Evolutionary conservation across 37 sponge, comb jelly and placozoan species (phyloP), one percentile per base, ranked within the genome.

Genomic region (Lycopodina hypogea): DNA sequence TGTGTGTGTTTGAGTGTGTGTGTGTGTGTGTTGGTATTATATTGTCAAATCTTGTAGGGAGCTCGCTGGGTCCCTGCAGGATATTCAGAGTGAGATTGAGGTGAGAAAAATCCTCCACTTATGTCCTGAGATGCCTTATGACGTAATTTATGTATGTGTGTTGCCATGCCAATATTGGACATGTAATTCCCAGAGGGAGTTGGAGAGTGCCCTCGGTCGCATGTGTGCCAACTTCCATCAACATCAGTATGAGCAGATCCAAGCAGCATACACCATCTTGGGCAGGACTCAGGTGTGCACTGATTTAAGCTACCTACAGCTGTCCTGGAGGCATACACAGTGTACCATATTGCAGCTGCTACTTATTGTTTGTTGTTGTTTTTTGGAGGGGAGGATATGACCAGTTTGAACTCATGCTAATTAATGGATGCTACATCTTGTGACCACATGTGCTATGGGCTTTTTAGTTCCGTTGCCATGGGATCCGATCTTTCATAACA

Each of bases 21-120:
- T 37, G 40, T 68, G 37, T 68, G 36, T 29, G 19, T 29, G 11
- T 29, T 3, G 8, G 39, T 68, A 8, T 38, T 6, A 18, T 38
- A 33, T 53, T 12, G 12, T 19, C 19, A n/a, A 18, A 63, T n/a
- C 19, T 68, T 71, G 3, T 71, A 92, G 93, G 42, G 89, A 92
- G 50, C 68, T 92, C 32, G 76, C 87, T 7, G 48, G 62, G 0
- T 84, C 79, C 0, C 85, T 92, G 36, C 86, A 89, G 84, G 93
- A 92, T 56, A 75, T 81, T 39, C 93, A 92, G 52, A 73, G 56
- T 34, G 76, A 76, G n/a, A 92, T 89, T 63, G 93, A 91, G 72
- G 88, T 87, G 40, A 71, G 64, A 26, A 7, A 24, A 65, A 8
- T 4, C 59, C 14, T 45, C 48, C 48, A 4, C n/a, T n/a, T n/a